phyloP scores from a whole-genome alignment of 2,888 invertebrate genomes.

The Isoperla grammatica region DNA sequence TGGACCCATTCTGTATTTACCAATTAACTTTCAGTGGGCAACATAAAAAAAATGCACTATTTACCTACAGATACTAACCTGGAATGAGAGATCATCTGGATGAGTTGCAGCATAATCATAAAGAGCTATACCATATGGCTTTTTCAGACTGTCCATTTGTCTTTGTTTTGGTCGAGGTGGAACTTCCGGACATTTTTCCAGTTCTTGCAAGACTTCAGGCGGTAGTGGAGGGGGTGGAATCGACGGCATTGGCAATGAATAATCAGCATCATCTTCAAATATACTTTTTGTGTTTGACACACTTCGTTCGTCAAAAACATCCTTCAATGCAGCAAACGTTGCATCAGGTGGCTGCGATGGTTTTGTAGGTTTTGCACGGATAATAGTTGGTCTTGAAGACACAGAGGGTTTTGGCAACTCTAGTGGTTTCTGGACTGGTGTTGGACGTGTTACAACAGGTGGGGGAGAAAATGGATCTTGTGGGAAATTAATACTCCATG shows the following conservation, averaged over 20 bases:
- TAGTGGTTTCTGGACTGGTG: neutral
- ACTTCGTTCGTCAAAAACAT: slow-evolving; percentile 27
- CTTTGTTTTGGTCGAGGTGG: slow-evolving; percentile 34
- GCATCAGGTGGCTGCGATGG: slow-evolving; percentile 47
- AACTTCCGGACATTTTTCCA: slow-evolving; percentile 33
- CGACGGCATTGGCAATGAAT: slow-evolving; percentile 72
- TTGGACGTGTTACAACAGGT: neutral
- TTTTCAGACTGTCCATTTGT: slow-evolving; percentile 15
- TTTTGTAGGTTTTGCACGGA: slow-evolving; percentile 58
- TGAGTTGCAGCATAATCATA: slow-evolving; percentile 72
- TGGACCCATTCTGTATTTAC: too few species aligned
- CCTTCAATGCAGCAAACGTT: slow-evolving; percentile 12
- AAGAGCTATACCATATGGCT: slow-evolving; percentile 68
- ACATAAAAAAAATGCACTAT: too few species aligned
- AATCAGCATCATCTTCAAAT: slow-evolving; percentile 24
- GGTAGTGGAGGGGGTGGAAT: slow-evolving; percentile 75
- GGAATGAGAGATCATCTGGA: slow-evolving; percentile 71
- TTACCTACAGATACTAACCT: slow-evolving; percentile 64
- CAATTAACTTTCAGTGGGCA: too few species aligned
- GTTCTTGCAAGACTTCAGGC: slow-evolving; percentile 39
- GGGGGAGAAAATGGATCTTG: slow-evolving; percentile 54
- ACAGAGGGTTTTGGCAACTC: slow-evolving; percentile 7
- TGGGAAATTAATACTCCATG: slow-evolving; percentile 44
- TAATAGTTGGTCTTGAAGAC: slow-evolving; percentile 64
- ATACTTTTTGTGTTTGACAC: slow-evolving; percentile 35